These are phyloP conservation scores for Palaemon carinicauda DNA, from an alignment of 1,140 invertebrate species.

Conservation along the genomic window DNA sequence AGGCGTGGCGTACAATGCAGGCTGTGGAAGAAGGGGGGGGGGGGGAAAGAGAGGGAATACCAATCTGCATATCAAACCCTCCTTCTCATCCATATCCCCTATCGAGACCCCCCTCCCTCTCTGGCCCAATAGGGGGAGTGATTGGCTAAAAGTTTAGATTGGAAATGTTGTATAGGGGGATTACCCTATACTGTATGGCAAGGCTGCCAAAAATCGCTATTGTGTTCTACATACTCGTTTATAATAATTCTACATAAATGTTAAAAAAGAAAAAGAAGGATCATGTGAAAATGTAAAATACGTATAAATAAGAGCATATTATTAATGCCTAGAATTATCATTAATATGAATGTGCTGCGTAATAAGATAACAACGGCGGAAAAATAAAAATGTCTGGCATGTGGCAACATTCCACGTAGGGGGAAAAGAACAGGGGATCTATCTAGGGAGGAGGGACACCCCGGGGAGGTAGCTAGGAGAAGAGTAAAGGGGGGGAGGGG, in stretches of 20 bases:
- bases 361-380: background rate
- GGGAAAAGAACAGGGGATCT: background rate
- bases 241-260: no score
- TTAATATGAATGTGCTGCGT: no score
- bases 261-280: background rate
- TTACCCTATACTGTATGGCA: constrained; percentile 1
- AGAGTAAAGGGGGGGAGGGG: background rate
- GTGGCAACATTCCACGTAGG: background rate
- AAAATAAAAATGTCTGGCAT: background rate
- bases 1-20: background rate
- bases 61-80: background rate
- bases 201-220: constrained; percentile 6
- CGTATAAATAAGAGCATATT: no score
- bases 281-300: no score
- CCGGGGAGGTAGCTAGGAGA: background rate
- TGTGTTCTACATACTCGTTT: background rate
- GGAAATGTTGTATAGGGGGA: constrained; percentile 20
- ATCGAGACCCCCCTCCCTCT: background rate
- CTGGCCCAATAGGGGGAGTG: constrained; percentile 5
- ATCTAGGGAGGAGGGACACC: background rate
- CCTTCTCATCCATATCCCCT: background rate
- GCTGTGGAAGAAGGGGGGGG: background rate
- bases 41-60: background rate
- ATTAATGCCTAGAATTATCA: no score
- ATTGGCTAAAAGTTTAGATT: constrained; percentile 48